A percentile compares a stretch with the other conserved stretches of the same genome.
phyloP scores from a whole-genome alignment of 64 coral and sea anemone species.

The Acropora yongei region DNA sequence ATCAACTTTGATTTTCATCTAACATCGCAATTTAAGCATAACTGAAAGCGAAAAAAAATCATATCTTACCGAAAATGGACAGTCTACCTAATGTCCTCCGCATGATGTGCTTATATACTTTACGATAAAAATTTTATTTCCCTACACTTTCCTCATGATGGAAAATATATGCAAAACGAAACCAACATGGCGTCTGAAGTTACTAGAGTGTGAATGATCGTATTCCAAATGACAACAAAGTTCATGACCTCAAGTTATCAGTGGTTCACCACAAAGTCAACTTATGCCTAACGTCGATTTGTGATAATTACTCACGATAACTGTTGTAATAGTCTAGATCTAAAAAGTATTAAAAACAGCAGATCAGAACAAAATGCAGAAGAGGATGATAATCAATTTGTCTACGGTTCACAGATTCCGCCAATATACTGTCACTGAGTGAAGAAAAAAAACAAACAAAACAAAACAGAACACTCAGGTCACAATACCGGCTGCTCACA shows the following conservation, averaged over 20 bases:
- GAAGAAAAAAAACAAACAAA: too few species aligned
- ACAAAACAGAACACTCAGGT: neutral
- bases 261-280: neutral
- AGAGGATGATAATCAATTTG: neutral
- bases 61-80: conserved; percentile 23
- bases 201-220: too few species aligned
- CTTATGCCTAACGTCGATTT: neutral
- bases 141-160: neutral
- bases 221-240: neutral
- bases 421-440: too few species aligned
- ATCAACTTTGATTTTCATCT: too few species aligned
- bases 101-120: neutral
- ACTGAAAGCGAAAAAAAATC: neutral
- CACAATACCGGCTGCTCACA: neutral
- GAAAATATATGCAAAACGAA: neutral
- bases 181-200: conserved; percentile 13
- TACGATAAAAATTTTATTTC: neutral
- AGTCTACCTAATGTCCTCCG: neutral
- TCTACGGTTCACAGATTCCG: too few species aligned
- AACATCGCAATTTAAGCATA: too few species aligned
- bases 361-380: neutral
- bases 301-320: neutral
- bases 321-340: too few species aligned
- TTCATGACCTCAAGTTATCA: neutral
- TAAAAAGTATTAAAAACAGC: neutral